Evolutionary conservation across 2,797 vertebrate genomes (phyloP).

Genomic region (Diplodus puntazzo): DNA sequence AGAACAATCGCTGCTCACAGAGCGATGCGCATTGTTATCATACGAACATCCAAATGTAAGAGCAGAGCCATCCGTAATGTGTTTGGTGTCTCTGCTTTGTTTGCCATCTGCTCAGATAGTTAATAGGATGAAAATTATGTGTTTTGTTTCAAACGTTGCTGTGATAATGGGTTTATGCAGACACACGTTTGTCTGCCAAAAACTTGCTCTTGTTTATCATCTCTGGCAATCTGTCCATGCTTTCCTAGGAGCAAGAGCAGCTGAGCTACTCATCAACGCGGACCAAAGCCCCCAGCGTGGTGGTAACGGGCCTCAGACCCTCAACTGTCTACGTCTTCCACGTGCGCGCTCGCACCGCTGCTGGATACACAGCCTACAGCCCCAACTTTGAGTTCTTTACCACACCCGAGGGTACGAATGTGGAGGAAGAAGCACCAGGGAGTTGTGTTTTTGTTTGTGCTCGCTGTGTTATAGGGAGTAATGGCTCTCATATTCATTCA

Average conservation of each 20-base stretch:
- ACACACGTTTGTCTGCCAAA: constrained; percentile 31
- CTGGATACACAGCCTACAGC: constrained; percentile 96
- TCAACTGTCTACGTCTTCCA: constrained; percentile 96
- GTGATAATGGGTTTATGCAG: constrained; percentile 42
- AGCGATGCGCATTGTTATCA: constrained; percentile 34
- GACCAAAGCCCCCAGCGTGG: constrained; percentile 92
- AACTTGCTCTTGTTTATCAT: constrained; percentile 33
- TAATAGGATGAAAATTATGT: constrained; percentile 36
- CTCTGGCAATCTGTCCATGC: constrained; percentile 29
- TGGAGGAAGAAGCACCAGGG: neutral
- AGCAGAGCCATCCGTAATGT: constrained; percentile 24
- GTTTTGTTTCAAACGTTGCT: constrained; percentile 38
- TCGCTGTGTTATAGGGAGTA: constrained; percentile 2
- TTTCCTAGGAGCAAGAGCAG: constrained; percentile 93
- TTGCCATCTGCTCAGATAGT: constrained; percentile 49
- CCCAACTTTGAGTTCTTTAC: constrained; percentile 97
- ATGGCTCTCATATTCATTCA: neutral
- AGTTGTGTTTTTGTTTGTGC: constrained; percentile 6
- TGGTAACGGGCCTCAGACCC: constrained; percentile 94
- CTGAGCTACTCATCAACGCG: constrained; percentile 97
- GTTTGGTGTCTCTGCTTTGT: constrained; percentile 25
- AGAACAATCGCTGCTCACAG: constrained; percentile 24
- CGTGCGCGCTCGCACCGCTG: constrained; percentile 93
- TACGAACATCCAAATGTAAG: constrained; percentile 29
- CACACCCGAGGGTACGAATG: constrained; percentile 91